Evolutionary conservation across 2,113 vertebrate genomes (phyloP), one percentile per base, ranked within the genome.

Genomic region (Sceloporus undulatus): DNA sequence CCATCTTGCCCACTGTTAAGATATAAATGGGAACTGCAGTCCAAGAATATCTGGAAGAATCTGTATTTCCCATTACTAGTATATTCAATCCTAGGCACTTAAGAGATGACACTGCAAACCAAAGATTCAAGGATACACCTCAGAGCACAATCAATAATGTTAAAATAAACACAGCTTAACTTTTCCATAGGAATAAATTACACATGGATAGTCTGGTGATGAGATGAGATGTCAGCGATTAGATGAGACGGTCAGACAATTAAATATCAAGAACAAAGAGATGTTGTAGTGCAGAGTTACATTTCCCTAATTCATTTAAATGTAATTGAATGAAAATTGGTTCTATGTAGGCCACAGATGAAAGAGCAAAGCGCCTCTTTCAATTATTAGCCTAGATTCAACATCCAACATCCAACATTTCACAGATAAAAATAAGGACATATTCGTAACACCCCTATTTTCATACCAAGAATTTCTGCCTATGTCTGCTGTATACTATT

Each of bases 341-440:
- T 7, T 25, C 70, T 82, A 52, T 34, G 56, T 19, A 10, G 65
- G 34, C 88, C 85, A 68, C 0, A 52, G 34, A 59, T 84, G 83
- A 80, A 88, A 93, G 75, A 93, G 82, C 65, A n/a, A 90, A 87
- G 62, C 74, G 19, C 73, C 77, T 65, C 68, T 56, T 6, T 73
- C 93, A 86, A 89, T 89, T 88, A 78, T 87, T 9, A 0, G 10
- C 40, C 85, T 85, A 68, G 40, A 62, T 90, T 82, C 34, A 34
- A 34, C 34, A 34, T 59, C 70, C 54, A 70, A 8, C 14, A 4
- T 77, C 27, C 40, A 83, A 40, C 73, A 78, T 77, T 88, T 88
- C 73, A 66, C 79, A 82, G 79, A 76, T 76, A n/a, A 65, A 76
- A 88, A 82, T 74, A 82, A 21, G 73, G 59, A 10, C 79, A 77